Conservation (phyloP, 1,140 invertebrate genomes). For the Scaptodrosophila lebanonensis region DNA sequence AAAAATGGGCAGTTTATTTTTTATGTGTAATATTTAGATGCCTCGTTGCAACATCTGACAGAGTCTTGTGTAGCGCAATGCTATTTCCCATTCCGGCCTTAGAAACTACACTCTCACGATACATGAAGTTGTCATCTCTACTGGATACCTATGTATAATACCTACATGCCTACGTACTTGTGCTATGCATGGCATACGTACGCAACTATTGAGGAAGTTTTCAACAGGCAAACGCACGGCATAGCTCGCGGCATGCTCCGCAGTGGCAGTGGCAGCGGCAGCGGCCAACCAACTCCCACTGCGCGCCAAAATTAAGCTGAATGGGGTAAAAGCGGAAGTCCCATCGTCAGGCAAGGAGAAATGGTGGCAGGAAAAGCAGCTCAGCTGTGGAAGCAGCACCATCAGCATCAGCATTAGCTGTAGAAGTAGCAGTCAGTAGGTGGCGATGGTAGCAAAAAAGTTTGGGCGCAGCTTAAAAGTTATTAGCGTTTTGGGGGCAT, state of each 20-base stretch:
- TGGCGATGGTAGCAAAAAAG: slow-evolving; percentile 41
- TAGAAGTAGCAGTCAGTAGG: slow-evolving; percentile 22
- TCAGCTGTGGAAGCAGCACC: slow-evolving; percentile 7
- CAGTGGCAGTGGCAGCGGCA: slow-evolving; percentile 18
- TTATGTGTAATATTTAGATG: no score
- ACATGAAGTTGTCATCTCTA: no score
- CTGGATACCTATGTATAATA: slow-evolving; percentile 12
- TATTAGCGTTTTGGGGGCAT: slow-evolving; percentile 57
- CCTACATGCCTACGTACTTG: slow-evolving; percentile 16
- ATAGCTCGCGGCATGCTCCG: slow-evolving; percentile 13
- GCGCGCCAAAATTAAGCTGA: slow-evolving; percentile 50
- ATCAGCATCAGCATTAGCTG: neutral
- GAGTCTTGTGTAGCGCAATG: no score
- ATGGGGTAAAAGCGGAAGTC: slow-evolving; percentile 65
- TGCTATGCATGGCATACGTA: slow-evolving; percentile 25
- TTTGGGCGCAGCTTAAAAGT: slow-evolving; percentile 65
- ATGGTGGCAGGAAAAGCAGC: slow-evolving; percentile 16
- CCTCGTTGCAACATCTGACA: no score
- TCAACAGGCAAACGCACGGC: slow-evolving; percentile 35
- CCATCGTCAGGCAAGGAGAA: slow-evolving; percentile 55
- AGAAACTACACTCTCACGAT: no score
- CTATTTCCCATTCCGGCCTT: no score
- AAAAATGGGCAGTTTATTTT: no score
- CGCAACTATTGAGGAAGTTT: slow-evolving; percentile 50
- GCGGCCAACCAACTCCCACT: slow-evolving; percentile 31